Conservation (phyloP, 1,140 invertebrate species). For the Tribolium madens region DNA sequence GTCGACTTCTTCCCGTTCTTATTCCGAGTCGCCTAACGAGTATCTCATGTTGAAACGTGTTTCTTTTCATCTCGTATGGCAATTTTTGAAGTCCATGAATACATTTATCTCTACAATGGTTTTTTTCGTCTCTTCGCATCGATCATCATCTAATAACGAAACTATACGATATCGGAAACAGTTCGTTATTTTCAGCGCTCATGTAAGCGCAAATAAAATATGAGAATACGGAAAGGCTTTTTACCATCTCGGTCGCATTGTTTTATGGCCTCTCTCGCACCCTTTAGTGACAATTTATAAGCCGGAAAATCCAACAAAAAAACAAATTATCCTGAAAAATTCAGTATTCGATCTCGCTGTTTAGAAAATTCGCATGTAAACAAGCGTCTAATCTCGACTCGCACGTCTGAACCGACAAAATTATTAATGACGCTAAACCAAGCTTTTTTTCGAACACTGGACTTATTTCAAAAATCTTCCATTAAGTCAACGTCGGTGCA, state of each 20-base stretch:
- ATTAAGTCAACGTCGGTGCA: constrained; percentile 1
- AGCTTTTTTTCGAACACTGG: not conserved
- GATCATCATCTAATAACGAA: constrained; percentile 40
- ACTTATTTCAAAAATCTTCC: constrained; percentile 10
- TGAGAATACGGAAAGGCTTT: constrained; percentile 43
- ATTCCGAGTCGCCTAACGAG: constrained; percentile 25
- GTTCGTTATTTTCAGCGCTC: constrained; percentile 47
- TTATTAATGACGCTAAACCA: not conserved
- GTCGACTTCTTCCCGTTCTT: constrained; percentile 11
- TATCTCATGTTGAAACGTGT: constrained; percentile 34
- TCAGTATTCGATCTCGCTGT: constrained; percentile 15
- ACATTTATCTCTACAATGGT: constrained; percentile 37
- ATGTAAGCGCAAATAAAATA: constrained; percentile 50
- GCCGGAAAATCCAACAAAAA: constrained; percentile 35
- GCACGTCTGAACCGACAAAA: constrained; percentile 5
- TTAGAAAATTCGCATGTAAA: not conserved
- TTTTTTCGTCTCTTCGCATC: constrained; percentile 21
- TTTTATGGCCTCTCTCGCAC: constrained; percentile 31
- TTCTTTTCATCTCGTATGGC: constrained; percentile 35
- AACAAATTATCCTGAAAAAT: constrained; percentile 41
- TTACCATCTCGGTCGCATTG: constrained; percentile 46
- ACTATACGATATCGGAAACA: constrained; percentile 44
- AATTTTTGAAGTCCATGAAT: constrained; percentile 41
- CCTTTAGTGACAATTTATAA: constrained; percentile 27
- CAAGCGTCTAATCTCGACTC: not conserved